Conservation (phyloP, 2,888 invertebrate species). For the Caenorhabditis drosophilae region DNA sequence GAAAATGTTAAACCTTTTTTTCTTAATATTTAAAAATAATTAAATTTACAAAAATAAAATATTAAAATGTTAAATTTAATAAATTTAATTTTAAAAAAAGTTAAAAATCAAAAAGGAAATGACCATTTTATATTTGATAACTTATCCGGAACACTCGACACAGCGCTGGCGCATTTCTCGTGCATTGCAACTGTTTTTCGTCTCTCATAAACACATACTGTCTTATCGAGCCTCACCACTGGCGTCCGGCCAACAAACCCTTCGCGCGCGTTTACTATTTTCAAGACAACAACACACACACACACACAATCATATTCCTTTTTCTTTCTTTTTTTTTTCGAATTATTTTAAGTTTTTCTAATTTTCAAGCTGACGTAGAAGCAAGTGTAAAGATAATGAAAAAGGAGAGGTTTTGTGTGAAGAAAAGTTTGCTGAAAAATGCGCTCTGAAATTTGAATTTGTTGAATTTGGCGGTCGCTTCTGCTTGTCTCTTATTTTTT, state of each 20-base stretch:
- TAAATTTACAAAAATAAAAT: constrained; percentile 3
- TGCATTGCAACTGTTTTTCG: constrained; percentile 17
- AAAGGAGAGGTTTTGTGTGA: too few species aligned
- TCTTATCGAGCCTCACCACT: constrained; percentile 18
- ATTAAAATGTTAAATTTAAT: background rate
- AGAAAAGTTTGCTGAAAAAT: too few species aligned
- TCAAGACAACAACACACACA: too few species aligned
- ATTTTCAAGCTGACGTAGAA: background rate
- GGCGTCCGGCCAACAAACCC: constrained; percentile 36
- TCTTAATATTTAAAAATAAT: background rate
- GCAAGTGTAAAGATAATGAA: too few species aligned
- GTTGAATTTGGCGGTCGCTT: too few species aligned
- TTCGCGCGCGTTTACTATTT: constrained; percentile 37
- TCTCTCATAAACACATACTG: constrained; percentile 2
- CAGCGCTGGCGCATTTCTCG: constrained; percentile 22
- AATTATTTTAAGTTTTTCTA: too few species aligned
- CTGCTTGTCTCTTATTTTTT: too few species aligned
- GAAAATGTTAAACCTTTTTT: background rate
- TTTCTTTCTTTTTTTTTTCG: too few species aligned
- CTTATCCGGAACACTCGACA: background rate
- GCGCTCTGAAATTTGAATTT: too few species aligned
- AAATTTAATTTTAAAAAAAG: background rate
- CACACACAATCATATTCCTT: too few species aligned
- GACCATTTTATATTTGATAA: background rate
- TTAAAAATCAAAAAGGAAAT: background rate